A percentile compares a stretch with the other conserved stretches of the same genome.
Conservation (phyloP, 2,797 vertebrate genomes). For the Nasua narica region DNA sequence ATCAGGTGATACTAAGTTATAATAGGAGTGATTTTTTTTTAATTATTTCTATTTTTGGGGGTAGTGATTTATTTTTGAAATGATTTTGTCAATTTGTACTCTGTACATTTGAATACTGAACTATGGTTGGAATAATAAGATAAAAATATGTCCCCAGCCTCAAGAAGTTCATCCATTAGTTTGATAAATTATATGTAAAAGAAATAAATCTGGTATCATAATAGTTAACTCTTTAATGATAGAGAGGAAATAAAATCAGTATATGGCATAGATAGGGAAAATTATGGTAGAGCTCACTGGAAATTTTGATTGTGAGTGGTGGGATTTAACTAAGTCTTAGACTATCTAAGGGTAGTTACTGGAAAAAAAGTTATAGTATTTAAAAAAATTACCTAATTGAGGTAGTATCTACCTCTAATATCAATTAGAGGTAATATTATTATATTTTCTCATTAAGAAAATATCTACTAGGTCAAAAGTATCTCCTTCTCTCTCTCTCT, state of each 20-base stretch:
- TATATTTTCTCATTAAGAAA: neutral
- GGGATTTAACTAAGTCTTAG: neutral
- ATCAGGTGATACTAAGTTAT: neutral
- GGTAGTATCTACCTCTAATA: too few relatives aligned
- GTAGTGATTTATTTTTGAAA: neutral
- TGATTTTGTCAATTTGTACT: neutral
- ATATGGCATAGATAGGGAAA: neutral
- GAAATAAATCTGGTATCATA: neutral
- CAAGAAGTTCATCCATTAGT: neutral
- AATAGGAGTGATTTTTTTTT: neutral
- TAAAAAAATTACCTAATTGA: neutral
- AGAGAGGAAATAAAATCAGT: neutral
- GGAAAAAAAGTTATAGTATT: neutral
- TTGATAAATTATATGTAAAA: neutral
- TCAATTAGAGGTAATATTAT: too few relatives aligned
- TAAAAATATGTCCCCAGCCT: neutral
- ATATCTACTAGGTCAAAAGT: neutral
- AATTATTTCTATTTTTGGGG: neutral
- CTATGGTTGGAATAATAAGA: neutral
- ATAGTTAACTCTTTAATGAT: neutral
- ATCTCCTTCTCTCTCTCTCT: neutral
- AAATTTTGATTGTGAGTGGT: neutral
- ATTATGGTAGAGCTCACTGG: neutral
- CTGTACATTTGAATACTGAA: neutral
- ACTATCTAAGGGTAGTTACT: neutral